Percentiles rank a stretch among this genome's conserved stretches.
phyloP scores from a whole-genome alignment of 2,113 vertebrate species.

The Salvelinus fontinalis region DNA sequence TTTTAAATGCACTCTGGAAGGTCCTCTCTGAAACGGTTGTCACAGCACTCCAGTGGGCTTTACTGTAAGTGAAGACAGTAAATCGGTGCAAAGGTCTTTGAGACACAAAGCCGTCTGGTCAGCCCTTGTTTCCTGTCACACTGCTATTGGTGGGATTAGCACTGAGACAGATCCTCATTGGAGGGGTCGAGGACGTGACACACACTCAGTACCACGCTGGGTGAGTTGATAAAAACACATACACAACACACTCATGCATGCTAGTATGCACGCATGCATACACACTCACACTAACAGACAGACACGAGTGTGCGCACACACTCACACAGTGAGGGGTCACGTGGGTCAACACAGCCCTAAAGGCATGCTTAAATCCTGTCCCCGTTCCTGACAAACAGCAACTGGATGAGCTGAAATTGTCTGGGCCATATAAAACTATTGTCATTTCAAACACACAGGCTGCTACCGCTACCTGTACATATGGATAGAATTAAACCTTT shows the following conservation, averaged over 20 bases:
- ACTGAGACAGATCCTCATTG: slow-evolving; percentile 59
- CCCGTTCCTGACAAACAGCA: slow-evolving; percentile 27
- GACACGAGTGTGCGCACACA: not conserved
- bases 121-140: slow-evolving; percentile 68
- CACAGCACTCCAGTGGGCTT: slow-evolving; percentile 62
- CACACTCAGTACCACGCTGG: slow-evolving; percentile 10
- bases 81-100: slow-evolving; percentile 68
- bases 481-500: slow-evolving; percentile 44
- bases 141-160: slow-evolving; percentile 65
- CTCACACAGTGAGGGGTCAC: slow-evolving; percentile 29
- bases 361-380: slow-evolving; percentile 41
- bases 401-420: slow-evolving; percentile 21
- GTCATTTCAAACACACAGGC: slow-evolving; percentile 11
- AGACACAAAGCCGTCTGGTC: slow-evolving; percentile 66
- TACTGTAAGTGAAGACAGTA: slow-evolving; percentile 68
- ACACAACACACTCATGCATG: slow-evolving; percentile 12
- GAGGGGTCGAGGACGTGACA: slow-evolving; percentile 69
- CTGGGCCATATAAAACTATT: too few species aligned
- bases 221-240: slow-evolving; percentile 35
- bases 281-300: slow-evolving; percentile 7
- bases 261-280: slow-evolving; percentile 16
- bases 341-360: slow-evolving; percentile 33
- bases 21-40: slow-evolving; percentile 62
- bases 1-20: slow-evolving; percentile 62
- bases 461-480: slow-evolving; percentile 26